Base-by-base conservation (phyloP, 2,797 vertebrate genomes). In the Cirrhinus molitorella region DNA sequence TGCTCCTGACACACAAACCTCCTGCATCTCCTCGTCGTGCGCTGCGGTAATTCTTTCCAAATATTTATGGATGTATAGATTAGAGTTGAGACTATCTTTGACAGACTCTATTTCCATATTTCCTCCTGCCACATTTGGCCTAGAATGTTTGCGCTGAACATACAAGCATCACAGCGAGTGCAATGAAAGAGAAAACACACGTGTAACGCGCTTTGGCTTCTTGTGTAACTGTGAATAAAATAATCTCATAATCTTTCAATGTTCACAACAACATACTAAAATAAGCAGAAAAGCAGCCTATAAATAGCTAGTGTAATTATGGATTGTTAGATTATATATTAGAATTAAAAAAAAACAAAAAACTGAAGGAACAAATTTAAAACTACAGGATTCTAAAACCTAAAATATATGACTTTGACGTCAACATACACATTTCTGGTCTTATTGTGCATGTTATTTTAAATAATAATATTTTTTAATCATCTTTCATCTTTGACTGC, bases 161-260 rank as follows among this genome's bases (percentile, higher is more conserved):
- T 72, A 81, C 80, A 34, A 40, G 49, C 73, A 53, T 85, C 9
- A 14, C 34, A 57, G 37, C 3, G 63, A 6, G 47, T 0, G n/a
- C 71, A 45, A 34, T 21, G 51, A 43, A 45, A 19, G 67, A 70
- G 49, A 79, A 45, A 59, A 83, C 40, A 57, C 40, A 9, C 7
- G 14, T n/a, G 34, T 53, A 19, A 79, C 70, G 51, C n/a, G 34
- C 31, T 79, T 51, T 40, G 25, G 14, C 34, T 57, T 77, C 72
- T 75, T 84, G 77, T 80, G 55, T 81, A 75, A 84, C 47, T 57
- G n/a, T 51, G 67, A 85, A 66, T 82, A 83, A 59, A 83, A 77
- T 23, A 66, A 68, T 88, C 83, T 81, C 43, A 75, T 74, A 70
- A 53, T 80, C 13, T 70, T 51, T 47, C 2, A 51, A 45, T 19